These are phyloP conservation scores for Drosophila picticornis DNA, from an alignment of 2,888 invertebrate species.

Conservation along the genomic window DNA sequence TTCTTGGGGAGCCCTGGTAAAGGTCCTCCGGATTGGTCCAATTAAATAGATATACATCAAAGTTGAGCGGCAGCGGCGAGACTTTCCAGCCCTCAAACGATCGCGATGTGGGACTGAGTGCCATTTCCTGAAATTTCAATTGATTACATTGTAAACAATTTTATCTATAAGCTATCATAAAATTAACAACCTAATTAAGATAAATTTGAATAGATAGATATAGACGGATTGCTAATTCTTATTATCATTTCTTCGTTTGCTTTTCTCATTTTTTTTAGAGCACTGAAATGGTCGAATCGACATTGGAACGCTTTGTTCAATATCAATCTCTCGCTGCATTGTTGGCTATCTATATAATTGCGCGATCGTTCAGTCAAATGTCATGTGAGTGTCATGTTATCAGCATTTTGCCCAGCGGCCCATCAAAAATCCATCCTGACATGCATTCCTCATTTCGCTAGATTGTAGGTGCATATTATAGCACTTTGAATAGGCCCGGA, in stretches of 20 bases:
- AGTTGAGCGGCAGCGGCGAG: constrained; percentile 88
- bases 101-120: constrained; percentile 87
- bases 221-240: background rate
- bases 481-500: constrained; percentile 13
- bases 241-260: background rate
- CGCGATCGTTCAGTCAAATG: constrained; percentile 34
- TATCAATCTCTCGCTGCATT: constrained; percentile 10
- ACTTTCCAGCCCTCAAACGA: constrained; percentile 90
- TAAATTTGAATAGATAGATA: background rate
- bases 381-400: constrained; percentile 62
- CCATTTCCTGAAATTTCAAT: constrained; percentile 87
- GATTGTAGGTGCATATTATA: constrained; percentile 7
- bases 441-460: constrained; percentile 41
- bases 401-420: constrained; percentile 27
- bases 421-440: constrained; percentile 34
- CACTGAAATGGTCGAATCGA: background rate
- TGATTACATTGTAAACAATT: background rate
- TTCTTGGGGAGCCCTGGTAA: constrained; percentile 86
- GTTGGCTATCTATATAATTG: constrained; percentile 48
- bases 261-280: background rate
- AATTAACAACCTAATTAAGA: background rate
- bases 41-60: constrained; percentile 91
- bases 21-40: constrained; percentile 92
- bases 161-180: background rate
- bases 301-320: background rate